Evolutionary conservation across 2,797 vertebrate genomes (phyloP), one percentile per base, ranked within the genome.

Genomic region (Phoxinus dragarum): DNA sequence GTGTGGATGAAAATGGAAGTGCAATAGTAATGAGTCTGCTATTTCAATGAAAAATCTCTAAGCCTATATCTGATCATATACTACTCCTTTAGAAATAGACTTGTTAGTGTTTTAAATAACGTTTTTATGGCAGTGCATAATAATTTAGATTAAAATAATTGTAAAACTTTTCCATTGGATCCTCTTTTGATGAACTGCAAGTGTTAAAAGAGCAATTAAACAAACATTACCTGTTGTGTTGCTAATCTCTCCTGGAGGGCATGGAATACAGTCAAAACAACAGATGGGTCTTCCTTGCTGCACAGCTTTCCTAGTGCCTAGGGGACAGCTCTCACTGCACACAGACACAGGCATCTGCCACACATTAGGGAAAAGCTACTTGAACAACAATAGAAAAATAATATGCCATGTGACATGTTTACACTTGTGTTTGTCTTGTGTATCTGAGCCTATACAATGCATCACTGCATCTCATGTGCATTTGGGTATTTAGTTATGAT

Each of bases 331-430:
- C 66, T 84, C 75, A 88, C 86, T 89, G 71, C 90, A 92, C 68
- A 89, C 81, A 76, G 87, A 89, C 40, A 87, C 81, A 59, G 84
- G 87, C 71, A 96, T 96, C 94, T 97, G 93, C 95, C 95, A 83
- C 84, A 89, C 82, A 84, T 52, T 64, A 61, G 47, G 81, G 76
- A 86, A 67, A 66, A 85, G 81, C 27, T 21, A 68, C 23, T 78
- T 5, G 31, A 74, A 23, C 72, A 86, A 81, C 54, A 87, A 71
- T 64, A 68, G n/a, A 86, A 75, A 77, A 86, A 86, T 47, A 88
- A 81, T 61, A 73, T 56, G 34, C 59, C 67, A 52, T 78, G 59
- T 86, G 84, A 84, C 77, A 81, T 89, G 88, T 88, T 88, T 88
- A 67, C 44, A 86, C 88, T 80, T 42, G 86, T 34, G 74, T 84